A percentile compares a stretch with the other conserved stretches of the same genome.
Conservation (phyloP, 1,140 invertebrate species). For the Lepidotrigona ventralis region DNA sequence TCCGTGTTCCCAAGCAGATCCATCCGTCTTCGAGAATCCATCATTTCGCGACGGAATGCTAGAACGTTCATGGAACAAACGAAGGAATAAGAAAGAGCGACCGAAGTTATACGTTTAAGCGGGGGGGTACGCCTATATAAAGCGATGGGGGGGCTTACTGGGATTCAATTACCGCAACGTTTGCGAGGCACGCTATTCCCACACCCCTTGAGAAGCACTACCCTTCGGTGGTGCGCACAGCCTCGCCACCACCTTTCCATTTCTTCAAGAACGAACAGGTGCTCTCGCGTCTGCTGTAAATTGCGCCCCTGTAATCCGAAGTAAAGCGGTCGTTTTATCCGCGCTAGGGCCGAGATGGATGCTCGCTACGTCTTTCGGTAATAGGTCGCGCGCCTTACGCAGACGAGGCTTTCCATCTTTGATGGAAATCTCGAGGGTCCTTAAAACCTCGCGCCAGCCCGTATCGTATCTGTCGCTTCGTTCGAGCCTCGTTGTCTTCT, state of each 20-base stretch:
- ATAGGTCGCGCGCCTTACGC: slow-evolving; percentile 68
- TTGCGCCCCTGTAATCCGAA: slow-evolving; percentile 79
- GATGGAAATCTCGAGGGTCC: slow-evolving; percentile 48
- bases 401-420: slow-evolving; percentile 51
- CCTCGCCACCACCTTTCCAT: slow-evolving; percentile 71
- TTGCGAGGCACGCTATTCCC: slow-evolving; percentile 78
- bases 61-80: not conserved
- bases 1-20: not conserved
- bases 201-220: slow-evolving; percentile 58
- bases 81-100: slow-evolving; percentile 2
- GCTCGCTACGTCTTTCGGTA: slow-evolving; percentile 77
- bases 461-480: too few species aligned
- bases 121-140: slow-evolving; percentile 66
- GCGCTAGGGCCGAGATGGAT: slow-evolving; percentile 76
- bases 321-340: slow-evolving; percentile 80
- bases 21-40: not conserved
- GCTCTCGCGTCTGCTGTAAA: slow-evolving; percentile 79
- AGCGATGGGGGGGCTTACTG: slow-evolving; percentile 66
- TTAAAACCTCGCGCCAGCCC: not conserved
- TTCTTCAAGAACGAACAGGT: slow-evolving; percentile 79
- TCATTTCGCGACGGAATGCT: not conserved
- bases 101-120: slow-evolving; percentile 58
- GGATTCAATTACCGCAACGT: slow-evolving; percentile 81
- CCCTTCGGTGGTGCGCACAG: slow-evolving; percentile 36
- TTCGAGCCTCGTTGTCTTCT: not conserved